Evolutionary conservation across 2,113 vertebrate genomes (phyloP), one percentile per base, ranked within the genome.

Genomic region (Bolborhynchus lineola): DNA sequence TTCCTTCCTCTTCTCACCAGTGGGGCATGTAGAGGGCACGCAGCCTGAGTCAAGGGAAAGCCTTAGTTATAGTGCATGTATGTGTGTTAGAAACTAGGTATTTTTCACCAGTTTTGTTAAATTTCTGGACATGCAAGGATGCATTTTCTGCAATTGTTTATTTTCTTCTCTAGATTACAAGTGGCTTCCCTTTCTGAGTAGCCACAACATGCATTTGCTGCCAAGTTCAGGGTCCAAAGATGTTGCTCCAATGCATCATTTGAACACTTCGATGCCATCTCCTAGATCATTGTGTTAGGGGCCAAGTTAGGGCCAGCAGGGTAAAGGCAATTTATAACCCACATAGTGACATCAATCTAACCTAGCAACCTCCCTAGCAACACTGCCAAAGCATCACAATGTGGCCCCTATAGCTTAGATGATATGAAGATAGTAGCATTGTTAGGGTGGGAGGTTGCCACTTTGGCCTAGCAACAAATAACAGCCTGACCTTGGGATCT

Each of bases 301-400:
- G 96, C 95, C 82, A 95, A 95, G 92, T 78, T 74, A 89, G 94
- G 94, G 94, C 95, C 95, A 94, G 90, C 82, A 91, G 97, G 88
- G 95, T 86, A 82, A 92, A 88, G 83, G 94, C 96, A 95, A 97
- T 97, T 97, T 96, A 96, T 96, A 97, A 97, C 95, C 82, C 85
- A 78, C 94, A 93, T 89, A 88, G 95, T 95, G 97, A 95, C 97
- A 97, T 97, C 95, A 96, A 46, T 90, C 92, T 89, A 94, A 94
- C 97, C 95, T 97, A 97, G 97, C 97, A 97, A 97, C 95, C 94
- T 88, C 95, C 97, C 93, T 97, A 97, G 97, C 97, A 97, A 97
- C 97, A 39, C 94, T 85, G 95, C 94, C 95, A 96, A 93, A 97
- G 95, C 96, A 96, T 88, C 92, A 96, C 91, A 95, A 88, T 96